phyloP scores from a whole-genome alignment of 2,113 vertebrate species.

The Channa maculata region DNA sequence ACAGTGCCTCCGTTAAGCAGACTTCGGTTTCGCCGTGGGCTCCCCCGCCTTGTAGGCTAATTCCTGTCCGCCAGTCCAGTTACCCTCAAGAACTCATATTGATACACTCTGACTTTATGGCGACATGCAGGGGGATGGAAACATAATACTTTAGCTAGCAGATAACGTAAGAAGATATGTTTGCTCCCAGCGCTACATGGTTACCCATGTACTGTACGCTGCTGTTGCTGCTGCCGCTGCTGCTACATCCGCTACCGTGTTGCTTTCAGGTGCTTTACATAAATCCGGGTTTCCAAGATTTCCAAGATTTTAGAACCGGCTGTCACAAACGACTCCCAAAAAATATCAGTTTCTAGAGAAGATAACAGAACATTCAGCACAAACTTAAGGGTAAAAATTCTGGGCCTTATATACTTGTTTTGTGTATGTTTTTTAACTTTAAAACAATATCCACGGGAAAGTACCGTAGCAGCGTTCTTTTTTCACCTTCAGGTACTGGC shows the following conservation, averaged over 20 bases:
- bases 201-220: conserved; percentile 44
- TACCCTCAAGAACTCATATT: conserved; percentile 37
- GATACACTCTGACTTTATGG: background rate
- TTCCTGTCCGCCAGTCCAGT: conserved; percentile 14
- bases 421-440: background rate
- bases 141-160: background rate
- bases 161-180: background rate
- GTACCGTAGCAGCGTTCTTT: too few species aligned
- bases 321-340: too few species aligned
- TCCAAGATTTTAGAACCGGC: rapidly evolving
- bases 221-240: conserved; percentile 39
- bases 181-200: conserved; percentile 65
- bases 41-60: conserved; percentile 37
- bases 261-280: conserved; percentile 34
- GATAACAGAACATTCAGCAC: too few species aligned
- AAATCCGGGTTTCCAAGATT: background rate
- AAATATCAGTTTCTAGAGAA: too few species aligned
- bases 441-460: background rate
- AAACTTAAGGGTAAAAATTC: background rate
- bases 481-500: background rate
- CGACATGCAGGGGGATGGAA: background rate
- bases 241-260: conserved; percentile 71
- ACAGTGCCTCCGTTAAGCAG: conserved; percentile 16
- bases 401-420: background rate
- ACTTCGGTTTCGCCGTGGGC: conserved; percentile 43